A percentile compares a stretch with the other conserved stretches of the same genome.
phyloP scores from a whole-genome alignment of 2,113 vertebrate genomes.

The Aptenodytes patagonicus region DNA sequence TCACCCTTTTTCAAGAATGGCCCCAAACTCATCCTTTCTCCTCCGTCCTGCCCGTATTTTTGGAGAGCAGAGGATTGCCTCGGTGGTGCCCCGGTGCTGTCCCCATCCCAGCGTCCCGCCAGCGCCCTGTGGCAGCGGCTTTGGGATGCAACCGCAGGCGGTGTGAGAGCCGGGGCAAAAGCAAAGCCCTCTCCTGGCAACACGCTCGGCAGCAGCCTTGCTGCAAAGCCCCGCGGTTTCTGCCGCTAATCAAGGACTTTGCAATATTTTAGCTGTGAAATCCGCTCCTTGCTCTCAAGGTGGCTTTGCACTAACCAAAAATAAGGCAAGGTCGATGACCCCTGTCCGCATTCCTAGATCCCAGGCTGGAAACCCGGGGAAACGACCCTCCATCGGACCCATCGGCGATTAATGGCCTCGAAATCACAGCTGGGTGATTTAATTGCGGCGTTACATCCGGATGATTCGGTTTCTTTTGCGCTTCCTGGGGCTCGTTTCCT shows the following conservation, averaged over 20 bases:
- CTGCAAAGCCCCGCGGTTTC: background rate
- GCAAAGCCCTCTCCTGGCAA: background rate
- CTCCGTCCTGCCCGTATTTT: background rate
- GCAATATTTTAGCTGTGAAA: background rate
- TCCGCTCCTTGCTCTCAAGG: background rate
- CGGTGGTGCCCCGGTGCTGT: accelerated
- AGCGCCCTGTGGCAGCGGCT: background rate
- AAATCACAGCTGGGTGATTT: background rate
- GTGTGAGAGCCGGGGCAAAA: accelerated
- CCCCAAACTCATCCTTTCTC: background rate
- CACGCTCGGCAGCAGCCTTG: background rate
- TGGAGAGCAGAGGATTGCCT: background rate
- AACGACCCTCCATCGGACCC: accelerated
- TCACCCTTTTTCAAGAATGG: background rate
- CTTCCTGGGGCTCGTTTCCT: background rate
- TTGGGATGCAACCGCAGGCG: accelerated
- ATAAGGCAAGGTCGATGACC: background rate
- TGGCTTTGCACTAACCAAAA: background rate
- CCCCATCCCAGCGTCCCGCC: background rate
- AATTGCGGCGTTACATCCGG: accelerated
- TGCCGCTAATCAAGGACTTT: background rate
- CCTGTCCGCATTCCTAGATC: background rate
- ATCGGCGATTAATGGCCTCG: background rate
- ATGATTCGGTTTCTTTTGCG: background rate
- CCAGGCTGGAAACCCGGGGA: background rate